Percentiles rank a stretch among this genome's conserved stretches.
Conservation (phyloP, 2,797 vertebrate genomes). For the Neoniphon sammara region DNA sequence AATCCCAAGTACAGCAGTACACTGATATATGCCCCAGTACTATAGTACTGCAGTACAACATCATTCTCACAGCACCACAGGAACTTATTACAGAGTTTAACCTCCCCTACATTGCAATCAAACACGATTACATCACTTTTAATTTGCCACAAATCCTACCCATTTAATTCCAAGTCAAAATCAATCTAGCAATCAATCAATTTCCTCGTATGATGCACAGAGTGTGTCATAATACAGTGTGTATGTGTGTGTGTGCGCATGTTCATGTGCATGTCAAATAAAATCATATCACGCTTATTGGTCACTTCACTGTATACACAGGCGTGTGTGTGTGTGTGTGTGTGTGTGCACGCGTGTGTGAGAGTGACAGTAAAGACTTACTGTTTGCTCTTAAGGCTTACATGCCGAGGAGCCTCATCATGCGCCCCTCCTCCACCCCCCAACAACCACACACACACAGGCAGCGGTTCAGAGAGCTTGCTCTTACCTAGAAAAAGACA, state of each 20-base stretch:
- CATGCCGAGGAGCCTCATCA: not conserved
- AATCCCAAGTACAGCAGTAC: too few species aligned
- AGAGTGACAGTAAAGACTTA: conserved; percentile 14
- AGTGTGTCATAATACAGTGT: not conserved
- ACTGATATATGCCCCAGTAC: not conserved
- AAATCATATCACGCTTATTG: too few species aligned
- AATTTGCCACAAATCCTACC: conserved; percentile 49
- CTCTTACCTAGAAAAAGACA: conserved; percentile 58
- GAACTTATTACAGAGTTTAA: conserved; percentile 2
- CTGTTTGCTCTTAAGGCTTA: conserved; percentile 15
- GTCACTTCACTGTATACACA: too few species aligned
- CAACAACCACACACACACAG: conserved; percentile 1
- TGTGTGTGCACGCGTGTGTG: conserved; percentile 1
- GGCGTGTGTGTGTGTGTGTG: not conserved
- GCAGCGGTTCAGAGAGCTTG: conserved; percentile 13
- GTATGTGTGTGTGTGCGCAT: not conserved
- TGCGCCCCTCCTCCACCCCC: not conserved
- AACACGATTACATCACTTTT: conserved; percentile 33
- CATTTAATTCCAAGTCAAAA: conserved; percentile 61
- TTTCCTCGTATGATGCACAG: conserved; percentile 6
- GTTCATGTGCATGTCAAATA: too few species aligned
- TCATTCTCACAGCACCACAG: not conserved
- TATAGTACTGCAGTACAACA: too few species aligned
- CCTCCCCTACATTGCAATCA: not conserved
- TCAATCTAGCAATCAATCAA: conserved; percentile 51